These are phyloP conservation scores for Xylota segnis DNA, from an alignment of 2,888 invertebrate genomes.

Conservation along the genomic window DNA sequence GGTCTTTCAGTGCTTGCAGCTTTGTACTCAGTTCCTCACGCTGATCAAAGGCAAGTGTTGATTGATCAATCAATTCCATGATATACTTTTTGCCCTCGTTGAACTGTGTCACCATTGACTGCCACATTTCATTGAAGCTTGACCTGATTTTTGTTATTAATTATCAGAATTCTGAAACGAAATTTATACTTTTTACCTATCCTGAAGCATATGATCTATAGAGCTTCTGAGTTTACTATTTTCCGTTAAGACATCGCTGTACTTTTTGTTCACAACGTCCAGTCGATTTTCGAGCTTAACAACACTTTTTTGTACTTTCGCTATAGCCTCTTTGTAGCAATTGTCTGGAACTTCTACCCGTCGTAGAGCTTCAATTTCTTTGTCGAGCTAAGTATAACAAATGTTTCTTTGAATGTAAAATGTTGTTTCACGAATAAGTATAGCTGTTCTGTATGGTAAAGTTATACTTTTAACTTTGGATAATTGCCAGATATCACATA, in stretches of 20 bases:
- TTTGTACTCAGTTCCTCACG: constrained; percentile 93
- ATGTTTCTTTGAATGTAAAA: not conserved
- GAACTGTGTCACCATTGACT: constrained; percentile 90
- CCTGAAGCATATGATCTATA: constrained; percentile 92
- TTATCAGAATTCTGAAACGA: not conserved
- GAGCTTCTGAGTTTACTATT: constrained; percentile 90
- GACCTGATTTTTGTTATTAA: constrained; percentile 85
- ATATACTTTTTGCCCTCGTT: constrained; percentile 92
- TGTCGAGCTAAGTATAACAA: constrained; percentile 80
- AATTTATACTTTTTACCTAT: constrained; percentile 86
- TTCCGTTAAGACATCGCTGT: constrained; percentile 90
- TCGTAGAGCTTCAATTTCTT: constrained; percentile 82
- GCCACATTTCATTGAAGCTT: constrained; percentile 93
- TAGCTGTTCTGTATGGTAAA: too few relatives aligned
- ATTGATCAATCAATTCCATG: constrained; percentile 94
- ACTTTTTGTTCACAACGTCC: constrained; percentile 91
- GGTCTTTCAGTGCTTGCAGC: constrained; percentile 91
- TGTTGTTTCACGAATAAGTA: too few relatives aligned
- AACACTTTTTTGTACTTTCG: constrained; percentile 85
- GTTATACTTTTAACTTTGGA: too few relatives aligned
- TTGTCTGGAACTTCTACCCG: constrained; percentile 85
- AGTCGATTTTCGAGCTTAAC: constrained; percentile 90
- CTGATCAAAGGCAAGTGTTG: constrained; percentile 95
- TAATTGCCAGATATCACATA: too few relatives aligned
- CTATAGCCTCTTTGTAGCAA: constrained; percentile 84